Evolutionary conservation across 2,888 invertebrate species (phyloP), one percentile per base, ranked within the genome.

Genomic region (Yponomeuta evonymella): DNA sequence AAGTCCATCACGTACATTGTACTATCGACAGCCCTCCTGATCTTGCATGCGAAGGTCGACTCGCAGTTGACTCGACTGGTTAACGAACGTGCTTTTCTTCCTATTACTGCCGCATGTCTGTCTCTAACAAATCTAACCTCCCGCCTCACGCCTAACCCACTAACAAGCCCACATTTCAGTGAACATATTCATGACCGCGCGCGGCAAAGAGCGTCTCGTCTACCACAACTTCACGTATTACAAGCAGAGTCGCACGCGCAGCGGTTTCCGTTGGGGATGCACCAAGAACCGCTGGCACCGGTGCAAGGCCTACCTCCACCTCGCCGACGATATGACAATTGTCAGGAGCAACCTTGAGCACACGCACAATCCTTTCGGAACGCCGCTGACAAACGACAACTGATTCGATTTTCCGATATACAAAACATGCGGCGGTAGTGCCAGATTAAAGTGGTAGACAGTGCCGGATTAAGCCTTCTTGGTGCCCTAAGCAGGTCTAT

Each of bases 271-370:
- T 67, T 92, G 92, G 92, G 91, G 91, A 1, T 92, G 92, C 75
- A 91, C 91, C 5, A 91, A 90, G 80, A 91, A 91, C 79, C 78
- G 91, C 1, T 90, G 90, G 90, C 90, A 91, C 72, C 85, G 80
- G 68, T 92, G 92, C 75, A 90, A 87, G 76, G 91, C 91, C 0
- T 90, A 84, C 72, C 78, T 92, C 6, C 91, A 92, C 72, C 76
- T 92, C 63, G 83, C 90, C 15, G 91, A 91, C 71, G 88, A 92
- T 69, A 84, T 90, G 82, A 88, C 85, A 0, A 89, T 91, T 3
- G 87, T 90, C 0, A 83, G 90, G 69, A 85, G 91, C 73, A 91
- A 91, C 72, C 84, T 90, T 85, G 79, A 84, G 2, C 92, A 92
- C 71, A 92, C 91, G 0, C 92, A 92, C 72, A 83, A 84, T 63